Base-by-base conservation (phyloP, 1,140 invertebrate genomes). In the Aplysia californica region DNA sequence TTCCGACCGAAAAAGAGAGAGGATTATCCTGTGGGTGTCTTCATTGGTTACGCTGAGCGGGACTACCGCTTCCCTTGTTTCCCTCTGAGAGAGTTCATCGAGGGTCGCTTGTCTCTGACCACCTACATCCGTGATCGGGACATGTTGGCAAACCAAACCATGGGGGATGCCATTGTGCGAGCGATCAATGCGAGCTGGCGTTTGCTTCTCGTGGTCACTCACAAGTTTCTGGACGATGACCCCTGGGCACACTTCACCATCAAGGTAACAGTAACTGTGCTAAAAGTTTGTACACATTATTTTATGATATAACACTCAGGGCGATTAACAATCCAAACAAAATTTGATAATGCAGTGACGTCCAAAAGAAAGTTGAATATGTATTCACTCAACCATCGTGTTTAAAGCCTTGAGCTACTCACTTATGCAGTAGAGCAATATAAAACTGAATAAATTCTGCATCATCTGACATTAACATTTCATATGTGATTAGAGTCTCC, bases 181-280 rank as follows among this genome's bases (percentile, higher is more conserved):
- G 68, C 68, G 1, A 70, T 70, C 2, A 70, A 56, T 55, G 31
- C 2, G 31, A 55, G 68, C 21, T 70, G 68, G 68, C 31, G 68
- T 35, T 31, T 56, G 6, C 18, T 70, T 3, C 68, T 70, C 38
- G 50, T 70, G 2, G 31, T 1, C 15, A 70, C 29, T 56, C 18
- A 70, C 3, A 50, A 33, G 3, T 70, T 70, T 56, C 18, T 70
- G 15, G 10, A 29, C n/a, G 44, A 70, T 33, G 68, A 70, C 10
- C 5, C 55, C 1, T 70, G 68, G 68, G 15, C 68, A 5, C 33
- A 56, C 29, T 70, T 70, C 29, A 70, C 68, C 20, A 56, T 35
- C 1, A 55, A n/a, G n/a, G n/a, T n/a, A n/a, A n/a, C n/a, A n/a
- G n/a, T n/a, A n/a, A n/a, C n/a, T n/a, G n/a, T n/a, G n/a, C n/a